A percentile compares a stretch with the other conserved stretches of the same genome.
Evolutionary conservation across 2,797 vertebrate species (phyloP).

Genomic region (Aplochiton taeniatus): DNA sequence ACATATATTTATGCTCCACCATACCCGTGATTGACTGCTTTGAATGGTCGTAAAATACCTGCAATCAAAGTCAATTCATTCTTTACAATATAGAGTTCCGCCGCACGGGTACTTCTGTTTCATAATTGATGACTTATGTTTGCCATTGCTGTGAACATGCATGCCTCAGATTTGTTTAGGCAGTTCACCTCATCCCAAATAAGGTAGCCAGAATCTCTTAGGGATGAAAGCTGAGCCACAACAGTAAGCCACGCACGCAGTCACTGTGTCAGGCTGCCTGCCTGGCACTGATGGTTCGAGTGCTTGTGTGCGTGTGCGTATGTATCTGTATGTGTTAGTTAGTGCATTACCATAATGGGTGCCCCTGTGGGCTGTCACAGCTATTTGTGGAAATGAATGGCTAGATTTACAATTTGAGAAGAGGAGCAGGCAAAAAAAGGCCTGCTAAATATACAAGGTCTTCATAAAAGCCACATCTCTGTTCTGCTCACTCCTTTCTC

Average conservation of each 20-base stretch:
- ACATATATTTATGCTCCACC: no score
- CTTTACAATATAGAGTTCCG: no score
- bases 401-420: constrained; percentile 37
- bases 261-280: constrained; percentile 1
- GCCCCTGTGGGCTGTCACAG: not conserved
- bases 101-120: constrained; percentile 10
- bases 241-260: constrained; percentile 33
- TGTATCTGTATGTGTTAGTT: constrained; percentile 21
- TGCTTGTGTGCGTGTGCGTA: constrained; percentile 14
- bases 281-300: constrained; percentile 10
- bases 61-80: no score
- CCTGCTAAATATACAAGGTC: constrained; percentile 39
- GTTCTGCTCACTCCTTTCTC: not conserved
- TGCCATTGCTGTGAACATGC: constrained; percentile 29
- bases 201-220: constrained; percentile 39
- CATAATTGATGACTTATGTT: constrained; percentile 34
- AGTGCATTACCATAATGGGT: not conserved
- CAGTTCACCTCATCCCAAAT: constrained; percentile 32
- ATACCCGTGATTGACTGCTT: no score
- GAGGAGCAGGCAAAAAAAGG: constrained; percentile 22
- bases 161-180: constrained; percentile 42
- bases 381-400: constrained; percentile 49
- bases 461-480: constrained; percentile 40
- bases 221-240: constrained; percentile 32
- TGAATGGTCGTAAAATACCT: no score